These are phyloP conservation scores for Lepidonotus clava DNA, from an alignment of 2,888 invertebrate genomes.

Conservation along the genomic window DNA sequence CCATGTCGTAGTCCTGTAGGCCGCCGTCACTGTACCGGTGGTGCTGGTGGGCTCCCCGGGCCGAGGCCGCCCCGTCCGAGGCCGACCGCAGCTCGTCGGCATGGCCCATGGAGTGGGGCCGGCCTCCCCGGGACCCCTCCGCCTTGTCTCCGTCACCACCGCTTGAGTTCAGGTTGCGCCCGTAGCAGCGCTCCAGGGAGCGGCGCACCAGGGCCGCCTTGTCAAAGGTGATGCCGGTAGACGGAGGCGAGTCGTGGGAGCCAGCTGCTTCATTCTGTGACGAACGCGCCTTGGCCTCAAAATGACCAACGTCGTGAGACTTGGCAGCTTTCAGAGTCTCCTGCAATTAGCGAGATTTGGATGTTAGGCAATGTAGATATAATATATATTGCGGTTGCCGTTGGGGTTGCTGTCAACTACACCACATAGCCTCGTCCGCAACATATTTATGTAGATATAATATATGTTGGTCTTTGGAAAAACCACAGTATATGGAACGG, in stretches of 20 bases:
- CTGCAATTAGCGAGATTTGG: too few species aligned
- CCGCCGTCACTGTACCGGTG: conserved; percentile 10
- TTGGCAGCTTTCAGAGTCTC: conserved; percentile 64
- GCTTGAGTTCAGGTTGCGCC: background rate
- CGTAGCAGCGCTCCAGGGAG: conserved; percentile 32
- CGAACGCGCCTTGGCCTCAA: conserved; percentile 15
- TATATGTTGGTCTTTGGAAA: too few species aligned
- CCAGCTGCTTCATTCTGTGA: background rate
- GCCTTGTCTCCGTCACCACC: background rate
- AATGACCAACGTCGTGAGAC: conserved; percentile 56
- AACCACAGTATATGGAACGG: too few species aligned
- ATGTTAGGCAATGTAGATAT: too few species aligned
- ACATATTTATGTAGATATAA: too few species aligned
- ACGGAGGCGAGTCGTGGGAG: background rate
- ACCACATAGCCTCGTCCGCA: too few species aligned
- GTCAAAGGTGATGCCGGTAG: conserved; percentile 24
- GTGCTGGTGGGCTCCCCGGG: background rate
- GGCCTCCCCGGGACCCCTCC: background rate
- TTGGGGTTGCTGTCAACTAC: too few species aligned
- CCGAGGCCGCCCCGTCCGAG: conserved; percentile 26
- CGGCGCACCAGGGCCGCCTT: conserved; percentile 39
- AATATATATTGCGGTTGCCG: too few species aligned
- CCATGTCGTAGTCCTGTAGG: background rate
- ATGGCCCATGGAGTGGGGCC: background rate
- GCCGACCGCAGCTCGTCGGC: background rate